phyloP scores from a whole-genome alignment of 2,113 vertebrate species.

The Erinaceus europaeus region DNA sequence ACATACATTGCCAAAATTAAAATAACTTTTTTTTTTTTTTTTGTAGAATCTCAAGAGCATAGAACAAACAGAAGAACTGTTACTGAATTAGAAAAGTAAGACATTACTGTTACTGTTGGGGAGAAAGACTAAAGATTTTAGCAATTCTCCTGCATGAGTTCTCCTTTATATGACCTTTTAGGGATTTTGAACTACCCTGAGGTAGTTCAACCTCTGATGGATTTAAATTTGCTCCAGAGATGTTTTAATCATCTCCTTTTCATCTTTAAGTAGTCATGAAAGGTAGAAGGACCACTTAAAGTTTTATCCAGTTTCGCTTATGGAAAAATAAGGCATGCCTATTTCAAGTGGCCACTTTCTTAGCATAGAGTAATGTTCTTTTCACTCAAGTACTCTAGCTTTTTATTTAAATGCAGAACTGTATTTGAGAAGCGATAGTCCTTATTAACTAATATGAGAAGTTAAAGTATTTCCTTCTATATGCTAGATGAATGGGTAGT shows the following conservation, averaged over 20 bases:
- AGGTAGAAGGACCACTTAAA: background rate
- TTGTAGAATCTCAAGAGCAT: constrained; percentile 27
- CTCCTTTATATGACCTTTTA: background rate
- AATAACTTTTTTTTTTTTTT: too few relatives aligned
- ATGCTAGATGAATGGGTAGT: background rate
- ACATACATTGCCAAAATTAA: constrained; percentile 18
- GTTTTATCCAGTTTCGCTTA: constrained; percentile 14
- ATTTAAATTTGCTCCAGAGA: constrained; percentile 8
- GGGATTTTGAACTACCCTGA: background rate
- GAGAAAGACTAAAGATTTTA: background rate
- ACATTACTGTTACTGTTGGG: constrained; percentile 21
- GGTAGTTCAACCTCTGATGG: constrained; percentile 1
- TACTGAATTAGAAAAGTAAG: constrained; percentile 31
- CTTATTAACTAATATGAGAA: constrained; percentile 4
- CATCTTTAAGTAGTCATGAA: background rate
- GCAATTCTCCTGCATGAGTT: background rate
- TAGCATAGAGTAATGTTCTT: constrained; percentile 4
- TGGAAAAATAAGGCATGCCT: background rate
- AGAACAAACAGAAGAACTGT: constrained; percentile 29
- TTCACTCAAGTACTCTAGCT: background rate
- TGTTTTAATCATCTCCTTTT: constrained; percentile 39
- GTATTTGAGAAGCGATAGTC: constrained; percentile 18
- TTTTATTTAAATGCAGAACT: constrained; percentile 37
- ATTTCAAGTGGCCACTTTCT: constrained; percentile 25
- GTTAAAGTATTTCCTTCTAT: constrained; percentile 34